These are phyloP conservation scores for Cichlasoma orientale DNA, from an alignment of 2,797 vertebrate species.

Conservation along the genomic window DNA sequence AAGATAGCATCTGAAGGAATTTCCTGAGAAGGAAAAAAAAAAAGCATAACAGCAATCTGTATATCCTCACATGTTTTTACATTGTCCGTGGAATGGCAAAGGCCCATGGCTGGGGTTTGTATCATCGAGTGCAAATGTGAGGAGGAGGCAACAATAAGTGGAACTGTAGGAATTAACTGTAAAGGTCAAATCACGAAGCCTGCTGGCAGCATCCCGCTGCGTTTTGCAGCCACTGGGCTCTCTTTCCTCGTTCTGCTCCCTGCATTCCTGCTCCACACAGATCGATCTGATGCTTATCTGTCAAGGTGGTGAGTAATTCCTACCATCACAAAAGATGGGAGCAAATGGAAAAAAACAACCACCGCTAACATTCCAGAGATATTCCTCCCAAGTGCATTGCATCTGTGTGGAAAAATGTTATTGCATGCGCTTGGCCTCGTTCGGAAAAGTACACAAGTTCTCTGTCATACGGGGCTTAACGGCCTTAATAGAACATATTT, in stretches of 20 bases:
- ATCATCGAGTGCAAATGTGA: slow-evolving; percentile 46
- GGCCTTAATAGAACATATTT: slow-evolving; percentile 60
- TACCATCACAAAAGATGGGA: slow-evolving; percentile 79
- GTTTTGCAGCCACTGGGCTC: slow-evolving; percentile 19
- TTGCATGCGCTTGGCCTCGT: slow-evolving; percentile 58
- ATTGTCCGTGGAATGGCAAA: slow-evolving; percentile 21
- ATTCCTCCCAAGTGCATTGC: slow-evolving; percentile 76
- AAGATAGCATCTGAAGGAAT: slow-evolving; percentile 71
- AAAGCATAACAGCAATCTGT: slow-evolving; percentile 20
- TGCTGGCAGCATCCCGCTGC: slow-evolving; percentile 31
- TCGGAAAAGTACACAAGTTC: slow-evolving; percentile 73
- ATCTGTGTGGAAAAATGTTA: slow-evolving; percentile 75
- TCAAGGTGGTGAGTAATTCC: slow-evolving; percentile 79
- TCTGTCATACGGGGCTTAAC: slow-evolving; percentile 62
- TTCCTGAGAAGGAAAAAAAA: slow-evolving; percentile 55
- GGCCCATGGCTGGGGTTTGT: slow-evolving; percentile 6
- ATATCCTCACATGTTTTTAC: slow-evolving; percentile 27
- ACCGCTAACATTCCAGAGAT: slow-evolving; percentile 74
- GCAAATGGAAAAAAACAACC: slow-evolving; percentile 75
- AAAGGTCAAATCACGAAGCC: slow-evolving; percentile 57
- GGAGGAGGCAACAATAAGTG: slow-evolving; percentile 41
- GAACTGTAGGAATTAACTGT: slow-evolving; percentile 41
- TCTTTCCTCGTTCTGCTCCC: slow-evolving; percentile 50
- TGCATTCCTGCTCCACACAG: slow-evolving; percentile 72
- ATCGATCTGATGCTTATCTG: slow-evolving; percentile 79